Base-by-base conservation (phyloP, 2,888 invertebrate genomes). In the Auanema sp. region DNA sequence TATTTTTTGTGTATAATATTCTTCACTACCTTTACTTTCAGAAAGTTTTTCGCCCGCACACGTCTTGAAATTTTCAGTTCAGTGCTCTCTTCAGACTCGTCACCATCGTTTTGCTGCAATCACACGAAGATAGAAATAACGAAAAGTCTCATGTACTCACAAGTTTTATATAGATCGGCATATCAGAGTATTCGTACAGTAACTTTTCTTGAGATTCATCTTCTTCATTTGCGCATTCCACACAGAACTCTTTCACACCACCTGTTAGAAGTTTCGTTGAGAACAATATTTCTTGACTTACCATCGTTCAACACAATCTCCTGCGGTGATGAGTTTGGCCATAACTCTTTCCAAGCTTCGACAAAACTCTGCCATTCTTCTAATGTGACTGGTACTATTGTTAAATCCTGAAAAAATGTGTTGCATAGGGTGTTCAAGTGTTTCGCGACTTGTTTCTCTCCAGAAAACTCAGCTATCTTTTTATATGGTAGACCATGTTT, bases 81-180 rank as follows among this genome's bases (percentile, higher is more conserved):
- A 25, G 55, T 1, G 8, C 51, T 62, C 50, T 33, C 23, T 33
- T 33, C 33, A 8, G 33, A 33, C 8, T 33, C 33, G 8, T 33
- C 33, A 3, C 33, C 33, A 8, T 33, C 33, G 8, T 33, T 60
- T 54, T 60, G 60, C 60, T 60, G 44, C 5, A 47, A 33, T n/a
- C n/a, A n/a, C 11, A 41, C 18, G 16, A 42, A 43, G n/a, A n/a
- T n/a, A 57, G 21, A 16, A 47, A 12, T n/a, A n/a, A n/a, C n/a
- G n/a, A n/a, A n/a, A n/a, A n/a, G n/a, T n/a, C n/a, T n/a, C n/a
- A n/a, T n/a, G 33, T 33, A 66, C 69, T 57, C 43, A 79, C 77
- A 52, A 82, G 24, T 65, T 75, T 75, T 41, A 83, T 74, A 65
- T 66, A 82, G 21, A 82, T 64, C 16, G 60, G 58, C 51, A 64